A percentile compares a stretch with the other conserved stretches of the same genome.
Conservation (phyloP, 1,140 invertebrate genomes). For the Ceratosolen solmsi region DNA sequence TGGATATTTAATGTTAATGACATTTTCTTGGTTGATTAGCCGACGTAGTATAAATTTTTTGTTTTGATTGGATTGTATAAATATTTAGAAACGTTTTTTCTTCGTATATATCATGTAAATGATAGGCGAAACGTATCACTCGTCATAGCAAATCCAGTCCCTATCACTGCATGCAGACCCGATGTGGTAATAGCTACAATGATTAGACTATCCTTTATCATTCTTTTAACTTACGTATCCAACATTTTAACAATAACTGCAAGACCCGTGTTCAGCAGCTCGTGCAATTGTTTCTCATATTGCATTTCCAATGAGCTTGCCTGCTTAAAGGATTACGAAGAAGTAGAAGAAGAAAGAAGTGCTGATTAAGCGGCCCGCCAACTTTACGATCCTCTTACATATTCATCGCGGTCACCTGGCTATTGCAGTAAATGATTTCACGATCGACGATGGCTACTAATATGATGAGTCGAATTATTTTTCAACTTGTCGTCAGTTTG, state of each 20-base stretch:
- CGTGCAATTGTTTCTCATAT: not conserved
- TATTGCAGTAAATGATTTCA: slow-evolving; percentile 3
- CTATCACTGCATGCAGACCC: no score
- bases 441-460: not conserved
- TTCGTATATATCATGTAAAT: no score
- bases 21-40: no score
- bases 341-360: not conserved
- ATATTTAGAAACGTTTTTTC: no score
- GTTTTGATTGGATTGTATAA: no score
- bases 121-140: no score
- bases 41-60: no score
- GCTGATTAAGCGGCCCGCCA: not conserved
- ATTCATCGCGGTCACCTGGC: not conserved
- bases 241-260: no score
- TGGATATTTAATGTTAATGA: no score
- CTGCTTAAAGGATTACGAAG: not conserved
- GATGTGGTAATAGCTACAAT: not conserved
- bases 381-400: not conserved
- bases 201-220: not conserved
- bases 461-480: not conserved
- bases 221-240: no score
- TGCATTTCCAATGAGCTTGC: not conserved
- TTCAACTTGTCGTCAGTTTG: not conserved
- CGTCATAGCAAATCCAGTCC: no score
- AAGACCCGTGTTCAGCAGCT: not conserved